Evolutionary conservation across 2,888 invertebrate species (phyloP).

Genomic region (Merodon equestris): DNA sequence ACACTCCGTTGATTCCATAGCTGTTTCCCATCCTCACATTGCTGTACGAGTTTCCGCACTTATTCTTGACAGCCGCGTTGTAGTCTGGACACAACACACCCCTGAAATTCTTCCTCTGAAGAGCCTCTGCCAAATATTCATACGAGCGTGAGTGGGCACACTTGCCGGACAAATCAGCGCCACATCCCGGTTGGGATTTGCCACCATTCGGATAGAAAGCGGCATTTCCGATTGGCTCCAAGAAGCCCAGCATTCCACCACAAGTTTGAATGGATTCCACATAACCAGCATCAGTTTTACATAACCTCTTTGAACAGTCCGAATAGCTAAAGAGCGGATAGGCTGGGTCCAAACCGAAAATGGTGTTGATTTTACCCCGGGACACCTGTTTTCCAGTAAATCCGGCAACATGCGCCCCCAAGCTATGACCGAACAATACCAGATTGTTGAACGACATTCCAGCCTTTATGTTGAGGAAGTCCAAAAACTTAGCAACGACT

Average conservation of each 20-base stretch:
- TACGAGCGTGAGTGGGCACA: slow-evolving; percentile 79
- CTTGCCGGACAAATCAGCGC: slow-evolving; percentile 74
- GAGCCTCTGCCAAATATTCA: slow-evolving; percentile 79
- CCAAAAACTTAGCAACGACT: slow-evolving; percentile 70
- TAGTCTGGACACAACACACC: slow-evolving; percentile 71
- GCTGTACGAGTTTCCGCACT: slow-evolving; percentile 73
- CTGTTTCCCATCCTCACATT: slow-evolving; percentile 73
- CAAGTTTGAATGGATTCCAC: slow-evolving; percentile 74
- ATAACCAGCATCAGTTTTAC: slow-evolving; percentile 71
- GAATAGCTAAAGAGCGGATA: slow-evolving; percentile 71
- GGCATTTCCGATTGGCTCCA: slow-evolving; percentile 76
- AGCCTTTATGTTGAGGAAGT: slow-evolving; percentile 78
- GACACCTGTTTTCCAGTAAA: slow-evolving; percentile 81
- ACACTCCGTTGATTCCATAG: slow-evolving; percentile 73
- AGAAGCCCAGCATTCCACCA: slow-evolving; percentile 72
- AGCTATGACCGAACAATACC: slow-evolving; percentile 80
- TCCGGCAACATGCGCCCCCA: slow-evolving; percentile 82
- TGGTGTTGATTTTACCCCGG: slow-evolving; percentile 80
- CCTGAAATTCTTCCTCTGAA: slow-evolving; percentile 73
- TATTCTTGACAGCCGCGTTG: slow-evolving; percentile 73
- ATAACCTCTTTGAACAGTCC: slow-evolving; percentile 70
- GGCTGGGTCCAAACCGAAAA: slow-evolving; percentile 77
- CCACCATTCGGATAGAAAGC: slow-evolving; percentile 81
- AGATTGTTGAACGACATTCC: slow-evolving; percentile 78
- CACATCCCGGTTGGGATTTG: slow-evolving; percentile 81